These are phyloP conservation scores for Diacarnus erythraeanus DNA, from an alignment of 37 sponge, comb jelly and placozoan genomes.

Conservation along the genomic window DNA sequence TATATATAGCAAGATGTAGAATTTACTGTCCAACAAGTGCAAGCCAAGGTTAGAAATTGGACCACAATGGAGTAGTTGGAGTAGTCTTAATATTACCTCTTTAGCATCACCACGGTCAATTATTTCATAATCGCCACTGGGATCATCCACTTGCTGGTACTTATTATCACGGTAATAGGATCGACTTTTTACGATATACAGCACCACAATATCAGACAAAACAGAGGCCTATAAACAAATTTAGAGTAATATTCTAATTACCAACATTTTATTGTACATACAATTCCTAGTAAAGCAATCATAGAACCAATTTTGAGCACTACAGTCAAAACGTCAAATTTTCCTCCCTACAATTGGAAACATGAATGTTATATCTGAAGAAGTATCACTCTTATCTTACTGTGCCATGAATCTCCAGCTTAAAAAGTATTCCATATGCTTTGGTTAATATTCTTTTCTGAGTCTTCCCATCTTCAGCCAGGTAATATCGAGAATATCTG, in stretches of 20 bases:
- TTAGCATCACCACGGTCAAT: neutral
- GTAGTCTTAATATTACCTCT: neutral
- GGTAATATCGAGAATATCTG: neutral
- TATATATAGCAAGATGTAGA: too few species aligned
- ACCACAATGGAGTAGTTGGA: too few species aligned
- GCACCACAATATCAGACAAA: conserved; percentile 62
- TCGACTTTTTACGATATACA: conserved; percentile 48
- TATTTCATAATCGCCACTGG: neutral
- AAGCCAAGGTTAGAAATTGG: too few species aligned
- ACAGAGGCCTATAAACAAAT: conserved; percentile 46
- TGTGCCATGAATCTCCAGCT: conserved; percentile 40
- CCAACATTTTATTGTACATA: conserved; percentile 31
- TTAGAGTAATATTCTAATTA: neutral
- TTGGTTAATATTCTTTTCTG: conserved; percentile 44
- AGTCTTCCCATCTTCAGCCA: neutral
- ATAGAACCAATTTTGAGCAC: conserved; percentile 63
- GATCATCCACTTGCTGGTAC: conserved; percentile 41
- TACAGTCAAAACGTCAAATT: conserved; percentile 45
- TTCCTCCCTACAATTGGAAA: conserved; percentile 48
- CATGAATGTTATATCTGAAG: neutral
- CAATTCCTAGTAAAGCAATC: conserved; percentile 66
- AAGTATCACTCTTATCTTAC: conserved; percentile 7
- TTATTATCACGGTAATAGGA: conserved; percentile 51
- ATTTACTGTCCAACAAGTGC: too few species aligned
- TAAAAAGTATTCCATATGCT: conserved; percentile 68